Conservation (phyloP, 2,888 invertebrate species). For the Bugula neritina region DNA sequence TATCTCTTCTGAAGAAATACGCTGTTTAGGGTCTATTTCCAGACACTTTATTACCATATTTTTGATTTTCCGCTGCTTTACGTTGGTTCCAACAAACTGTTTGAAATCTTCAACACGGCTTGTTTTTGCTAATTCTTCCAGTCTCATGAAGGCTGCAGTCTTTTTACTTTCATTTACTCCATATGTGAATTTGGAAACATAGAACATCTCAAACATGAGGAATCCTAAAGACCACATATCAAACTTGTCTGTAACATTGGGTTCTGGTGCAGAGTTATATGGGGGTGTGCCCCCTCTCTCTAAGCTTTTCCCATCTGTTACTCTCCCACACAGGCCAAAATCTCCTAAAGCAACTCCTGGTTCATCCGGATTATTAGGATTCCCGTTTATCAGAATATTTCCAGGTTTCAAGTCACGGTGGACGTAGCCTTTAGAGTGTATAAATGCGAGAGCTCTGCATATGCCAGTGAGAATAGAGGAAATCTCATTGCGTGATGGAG, state of each 20-base stretch:
- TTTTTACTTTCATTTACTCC: not conserved
- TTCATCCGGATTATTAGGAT: not conserved
- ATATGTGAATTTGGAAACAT: not conserved
- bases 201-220: conserved; percentile 7
- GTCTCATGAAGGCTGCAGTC: not conserved
- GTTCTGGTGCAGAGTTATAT: conserved; percentile 2
- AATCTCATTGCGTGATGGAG: not conserved
- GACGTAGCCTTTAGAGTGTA: conserved; percentile 40
- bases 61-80: not conserved
- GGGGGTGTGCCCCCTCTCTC: not conserved
- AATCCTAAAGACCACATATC: conserved; percentile 20
- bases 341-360: not conserved
- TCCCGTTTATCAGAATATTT: conserved; percentile 39
- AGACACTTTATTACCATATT: not conserved
- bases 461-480: conserved; percentile 31
- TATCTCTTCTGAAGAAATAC: not conserved
- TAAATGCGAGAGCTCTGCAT: conserved; percentile 37
- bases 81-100: not conserved
- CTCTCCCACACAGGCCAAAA: conserved; percentile 2
- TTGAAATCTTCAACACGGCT: not conserved
- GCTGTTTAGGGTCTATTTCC: not conserved
- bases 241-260: not conserved
- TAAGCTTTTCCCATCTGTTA: not conserved
- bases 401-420: conserved; percentile 46
- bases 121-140: not conserved